Conservation (phyloP, 2,113 vertebrate species). For the Oostethus manadensis region DNA sequence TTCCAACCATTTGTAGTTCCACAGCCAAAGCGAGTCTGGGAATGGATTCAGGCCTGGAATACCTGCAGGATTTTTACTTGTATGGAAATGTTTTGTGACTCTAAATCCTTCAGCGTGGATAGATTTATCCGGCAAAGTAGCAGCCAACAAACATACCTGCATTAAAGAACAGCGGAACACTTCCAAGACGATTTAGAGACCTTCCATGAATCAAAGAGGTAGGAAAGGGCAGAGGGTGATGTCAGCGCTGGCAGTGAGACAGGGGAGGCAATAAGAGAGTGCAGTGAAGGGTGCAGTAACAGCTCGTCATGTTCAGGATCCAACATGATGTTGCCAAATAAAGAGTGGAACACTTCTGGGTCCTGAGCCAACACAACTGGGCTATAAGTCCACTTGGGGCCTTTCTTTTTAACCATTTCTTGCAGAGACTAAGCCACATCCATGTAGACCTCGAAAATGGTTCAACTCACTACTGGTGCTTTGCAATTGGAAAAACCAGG, state of each 20-base stretch:
- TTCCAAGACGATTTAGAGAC: conserved; percentile 11
- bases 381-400: conserved; percentile 21
- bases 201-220: neutral
- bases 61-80: neutral
- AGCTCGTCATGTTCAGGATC: conserved; percentile 6
- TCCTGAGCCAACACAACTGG: conserved; percentile 33
- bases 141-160: neutral
- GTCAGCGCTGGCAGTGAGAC: neutral
- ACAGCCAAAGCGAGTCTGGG: neutral
- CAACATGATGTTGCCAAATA: conserved; percentile 17
- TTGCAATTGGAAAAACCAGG: too few species aligned
- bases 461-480: too few species aligned
- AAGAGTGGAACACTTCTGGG: conserved; percentile 10
- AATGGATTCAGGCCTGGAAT: neutral
- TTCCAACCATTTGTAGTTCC: neutral
- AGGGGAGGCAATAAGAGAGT: conserved; percentile 3
- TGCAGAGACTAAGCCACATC: neutral
- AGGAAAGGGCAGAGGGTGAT: conserved; percentile 4
- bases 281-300: neutral
- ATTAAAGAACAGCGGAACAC: neutral
- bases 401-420: conserved; percentile 13
- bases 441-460: too few species aligned
- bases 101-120: neutral
- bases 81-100: neutral
- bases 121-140: neutral